Evolutionary conservation across 2,888 invertebrate species (phyloP).

Genomic region (Eurytoma californica): DNA sequence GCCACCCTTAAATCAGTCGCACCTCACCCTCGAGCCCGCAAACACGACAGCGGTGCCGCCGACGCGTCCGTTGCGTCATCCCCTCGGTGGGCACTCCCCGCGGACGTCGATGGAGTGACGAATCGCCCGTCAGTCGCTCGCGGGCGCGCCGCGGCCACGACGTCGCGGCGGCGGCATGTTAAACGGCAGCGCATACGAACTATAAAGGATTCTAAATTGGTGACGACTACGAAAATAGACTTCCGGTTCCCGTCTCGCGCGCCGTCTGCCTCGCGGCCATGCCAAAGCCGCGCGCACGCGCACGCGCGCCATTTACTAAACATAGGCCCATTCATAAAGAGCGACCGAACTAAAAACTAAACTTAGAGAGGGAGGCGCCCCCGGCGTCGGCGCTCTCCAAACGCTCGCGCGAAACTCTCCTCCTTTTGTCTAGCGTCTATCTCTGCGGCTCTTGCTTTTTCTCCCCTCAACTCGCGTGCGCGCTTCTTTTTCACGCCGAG

Average conservation of each 20-base stretch:
- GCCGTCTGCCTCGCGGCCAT: conserved; percentile 71
- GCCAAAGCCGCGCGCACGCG: conserved; percentile 63
- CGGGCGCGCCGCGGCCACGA: conserved; percentile 21
- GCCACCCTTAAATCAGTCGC: no score
- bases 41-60: not conserved
- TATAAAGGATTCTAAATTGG: conserved; percentile 74
- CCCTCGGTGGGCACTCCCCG: not conserved
- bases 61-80: not conserved
- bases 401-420: no score
- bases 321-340: conserved; percentile 67
- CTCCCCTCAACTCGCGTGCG: not conserved
- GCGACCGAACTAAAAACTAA: conserved; percentile 57
- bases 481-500: no score
- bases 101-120: conserved; percentile 18
- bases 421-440: conserved; percentile 7
- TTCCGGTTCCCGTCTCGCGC: conserved; percentile 75
- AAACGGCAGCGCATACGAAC: conserved; percentile 63
- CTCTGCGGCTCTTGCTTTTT: not conserved
- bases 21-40: no score
- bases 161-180: conserved; percentile 51
- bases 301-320: conserved; percentile 63
- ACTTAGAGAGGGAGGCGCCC: conserved; percentile 52
- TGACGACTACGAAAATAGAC: conserved; percentile 73
- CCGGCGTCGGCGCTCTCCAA: no score
- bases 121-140: not conserved